Base-by-base conservation (phyloP, 2,113 vertebrate species). In the Fukomys damarensis region DNA sequence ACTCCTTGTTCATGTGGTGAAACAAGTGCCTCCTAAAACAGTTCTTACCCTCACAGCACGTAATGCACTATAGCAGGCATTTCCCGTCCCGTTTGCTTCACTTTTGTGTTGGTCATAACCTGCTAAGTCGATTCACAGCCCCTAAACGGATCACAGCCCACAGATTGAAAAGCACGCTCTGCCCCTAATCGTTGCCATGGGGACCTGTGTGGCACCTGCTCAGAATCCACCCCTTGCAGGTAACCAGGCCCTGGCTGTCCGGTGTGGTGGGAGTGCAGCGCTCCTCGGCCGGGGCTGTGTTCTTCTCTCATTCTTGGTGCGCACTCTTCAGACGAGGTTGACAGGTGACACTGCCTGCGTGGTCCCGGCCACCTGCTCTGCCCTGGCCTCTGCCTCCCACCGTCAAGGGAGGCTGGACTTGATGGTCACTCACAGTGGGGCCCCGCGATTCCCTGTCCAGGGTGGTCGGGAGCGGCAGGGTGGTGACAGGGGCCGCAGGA, bases 51-150 rank as follows among this genome's bases (percentile, higher is more conserved):
- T 66, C 9, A 2, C 46, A 12, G 4, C 52, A 13, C 41, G 13
- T 79, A 43, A 0, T 16, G 1, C 43, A 1, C 54, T 66, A 1
- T 41, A 3, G 2, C 32, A 9, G 14, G 7, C 19, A 3, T 8
- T 74, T 81, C 59, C 66, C 30, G 0, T 16, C 90, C 5, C 4
- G 7, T 49, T 56, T 52, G 38, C 41, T 58, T 79, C 65, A 61
- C 30, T 86, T 72, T 72, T 72, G 22, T 32, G 79, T n/a, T 35
- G 12, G 4, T 72, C 43, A 26, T 46, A 59, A n/a, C 68, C 65
- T 61, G 16, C 22, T 89, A 76, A 82, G 12, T 28, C 46, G 87
- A 72, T n/a, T 72, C 35, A 35, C 6, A 35, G 28, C 12, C 43
- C 30, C 41, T 35, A 3, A 54, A 17, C 38, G 68, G 28, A 30